Conservation (phyloP, 2,888 invertebrate genomes). For the Xylophagus ater region DNA sequence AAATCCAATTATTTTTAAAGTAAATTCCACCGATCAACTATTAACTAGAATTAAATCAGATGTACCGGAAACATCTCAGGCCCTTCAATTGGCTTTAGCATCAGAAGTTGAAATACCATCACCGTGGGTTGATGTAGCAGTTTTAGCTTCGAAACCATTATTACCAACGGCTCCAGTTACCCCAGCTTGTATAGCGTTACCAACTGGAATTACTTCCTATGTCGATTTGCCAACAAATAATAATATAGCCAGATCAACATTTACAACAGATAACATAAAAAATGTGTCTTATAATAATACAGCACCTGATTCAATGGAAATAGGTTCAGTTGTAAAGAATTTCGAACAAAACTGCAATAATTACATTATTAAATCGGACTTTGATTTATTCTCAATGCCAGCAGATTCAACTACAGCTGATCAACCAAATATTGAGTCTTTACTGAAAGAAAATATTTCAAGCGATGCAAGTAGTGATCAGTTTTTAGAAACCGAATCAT, state of each 20-base stretch:
- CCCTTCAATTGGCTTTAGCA: slow-evolving; percentile 59
- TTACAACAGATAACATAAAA: slow-evolving; percentile 3
- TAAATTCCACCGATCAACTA: no score
- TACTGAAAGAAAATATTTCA: slow-evolving; percentile 29
- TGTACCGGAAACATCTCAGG: slow-evolving; percentile 43
- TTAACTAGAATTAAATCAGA: no score
- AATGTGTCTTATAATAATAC: slow-evolving; percentile 9
- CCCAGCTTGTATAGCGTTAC: slow-evolving; percentile 37
- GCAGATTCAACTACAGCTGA: no score
- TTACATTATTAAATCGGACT: slow-evolving; percentile 1
- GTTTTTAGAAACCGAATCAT: slow-evolving; percentile 36
- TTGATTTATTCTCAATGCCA: slow-evolving; percentile 1
- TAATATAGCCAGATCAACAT: no score
- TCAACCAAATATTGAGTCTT: slow-evolving; percentile 29
- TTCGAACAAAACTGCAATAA: no score
- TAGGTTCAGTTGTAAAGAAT: no score
- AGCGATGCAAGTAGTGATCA: slow-evolving; percentile 19
- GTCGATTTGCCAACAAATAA: slow-evolving; percentile 32
- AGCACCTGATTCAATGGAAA: slow-evolving; percentile 3
- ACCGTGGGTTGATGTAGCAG: slow-evolving; percentile 64
- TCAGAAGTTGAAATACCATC: slow-evolving; percentile 65
- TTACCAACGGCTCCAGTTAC: slow-evolving; percentile 50
- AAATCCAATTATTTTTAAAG: background rate
- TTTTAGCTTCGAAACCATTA: slow-evolving; percentile 48
- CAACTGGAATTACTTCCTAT: slow-evolving; percentile 36